A percentile compares a stretch with the other conserved stretches of the same genome.
phyloP scores from a whole-genome alignment of 1,140 invertebrate genomes.

The Sinella curviseta region DNA sequence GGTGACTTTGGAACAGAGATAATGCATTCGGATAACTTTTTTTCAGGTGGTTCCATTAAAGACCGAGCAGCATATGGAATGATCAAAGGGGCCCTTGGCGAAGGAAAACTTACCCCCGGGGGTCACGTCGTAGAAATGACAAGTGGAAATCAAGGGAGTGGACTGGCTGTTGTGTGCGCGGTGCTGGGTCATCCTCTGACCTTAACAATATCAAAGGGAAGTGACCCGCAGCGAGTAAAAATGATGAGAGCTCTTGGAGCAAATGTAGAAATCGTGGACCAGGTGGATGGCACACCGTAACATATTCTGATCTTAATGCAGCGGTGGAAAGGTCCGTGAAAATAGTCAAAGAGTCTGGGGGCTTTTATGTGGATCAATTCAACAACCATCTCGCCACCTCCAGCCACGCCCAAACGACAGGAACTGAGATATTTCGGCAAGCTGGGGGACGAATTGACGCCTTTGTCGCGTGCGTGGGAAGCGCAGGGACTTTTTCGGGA shows the following conservation, averaged over 20 bases:
- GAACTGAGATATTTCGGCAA: slow-evolving; percentile 60
- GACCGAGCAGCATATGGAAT: slow-evolving; percentile 36
- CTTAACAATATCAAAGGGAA: too few species aligned
- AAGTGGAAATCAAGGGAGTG: too few species aligned
- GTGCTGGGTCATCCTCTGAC: too few species aligned
- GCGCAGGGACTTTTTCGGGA: slow-evolving; percentile 47
- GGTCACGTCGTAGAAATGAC: slow-evolving; percentile 55
- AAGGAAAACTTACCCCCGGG: slow-evolving; percentile 53
- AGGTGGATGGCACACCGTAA: slow-evolving; percentile 53
- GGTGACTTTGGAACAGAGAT: background rate
- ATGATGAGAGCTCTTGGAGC: slow-evolving; percentile 54
- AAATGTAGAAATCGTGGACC: slow-evolving; percentile 57
- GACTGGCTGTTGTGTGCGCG: too few species aligned
- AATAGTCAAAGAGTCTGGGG: slow-evolving; percentile 28
- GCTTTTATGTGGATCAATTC: slow-evolving; percentile 54
- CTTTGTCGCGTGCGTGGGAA: slow-evolving; percentile 49
- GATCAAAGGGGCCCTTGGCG: slow-evolving; percentile 54
- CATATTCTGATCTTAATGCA: slow-evolving; percentile 35
- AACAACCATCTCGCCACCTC: slow-evolving; percentile 57
- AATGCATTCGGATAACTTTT: background rate
- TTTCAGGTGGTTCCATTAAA: slow-evolving; percentile 38
- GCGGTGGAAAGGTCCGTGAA: slow-evolving; percentile 15
- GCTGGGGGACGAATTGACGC: slow-evolving; percentile 52
- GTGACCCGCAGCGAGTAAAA: slow-evolving; percentile 36
- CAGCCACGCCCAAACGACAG: slow-evolving; percentile 58